phyloP scores from a whole-genome alignment of 2,113 vertebrate genomes.

The Prinia subflava region DNA sequence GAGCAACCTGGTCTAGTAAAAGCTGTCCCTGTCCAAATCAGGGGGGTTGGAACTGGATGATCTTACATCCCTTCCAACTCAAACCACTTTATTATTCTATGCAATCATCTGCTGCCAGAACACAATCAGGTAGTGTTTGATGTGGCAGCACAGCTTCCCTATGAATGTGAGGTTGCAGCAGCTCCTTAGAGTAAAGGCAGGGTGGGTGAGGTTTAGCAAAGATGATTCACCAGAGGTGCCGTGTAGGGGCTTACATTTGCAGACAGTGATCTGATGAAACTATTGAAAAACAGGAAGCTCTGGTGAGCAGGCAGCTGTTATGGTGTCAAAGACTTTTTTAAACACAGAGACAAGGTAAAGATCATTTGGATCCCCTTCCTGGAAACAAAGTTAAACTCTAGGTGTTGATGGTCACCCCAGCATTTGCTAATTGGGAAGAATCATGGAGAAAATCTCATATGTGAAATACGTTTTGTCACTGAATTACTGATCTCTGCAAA shows the following conservation, averaged over 20 bases:
- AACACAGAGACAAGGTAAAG: neutral
- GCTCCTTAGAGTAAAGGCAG: neutral
- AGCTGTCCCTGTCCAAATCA: neutral
- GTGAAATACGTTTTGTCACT: neutral
- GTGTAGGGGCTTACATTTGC: neutral
- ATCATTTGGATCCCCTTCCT: neutral
- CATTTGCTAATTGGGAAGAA: neutral
- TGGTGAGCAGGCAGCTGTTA: neutral
- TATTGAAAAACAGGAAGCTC: neutral
- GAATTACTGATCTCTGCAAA: neutral
- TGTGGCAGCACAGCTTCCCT: neutral
- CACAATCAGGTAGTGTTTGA: neutral
- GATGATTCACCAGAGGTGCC: neutral
- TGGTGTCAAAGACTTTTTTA: neutral
- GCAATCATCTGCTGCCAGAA: neutral
- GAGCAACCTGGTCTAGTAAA: neutral
- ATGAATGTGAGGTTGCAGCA: neutral
- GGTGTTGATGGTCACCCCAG: neutral
- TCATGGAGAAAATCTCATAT: neutral
- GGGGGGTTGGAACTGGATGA: neutral
- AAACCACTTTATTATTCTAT: neutral
- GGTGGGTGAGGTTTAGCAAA: neutral
- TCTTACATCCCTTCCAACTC: neutral
- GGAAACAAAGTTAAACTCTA: neutral
- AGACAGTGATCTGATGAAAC: neutral